Evolutionary conservation across 2,797 vertebrate species (phyloP), one percentile per base, ranked within the genome.

Genomic region (Danio tinwini): DNA sequence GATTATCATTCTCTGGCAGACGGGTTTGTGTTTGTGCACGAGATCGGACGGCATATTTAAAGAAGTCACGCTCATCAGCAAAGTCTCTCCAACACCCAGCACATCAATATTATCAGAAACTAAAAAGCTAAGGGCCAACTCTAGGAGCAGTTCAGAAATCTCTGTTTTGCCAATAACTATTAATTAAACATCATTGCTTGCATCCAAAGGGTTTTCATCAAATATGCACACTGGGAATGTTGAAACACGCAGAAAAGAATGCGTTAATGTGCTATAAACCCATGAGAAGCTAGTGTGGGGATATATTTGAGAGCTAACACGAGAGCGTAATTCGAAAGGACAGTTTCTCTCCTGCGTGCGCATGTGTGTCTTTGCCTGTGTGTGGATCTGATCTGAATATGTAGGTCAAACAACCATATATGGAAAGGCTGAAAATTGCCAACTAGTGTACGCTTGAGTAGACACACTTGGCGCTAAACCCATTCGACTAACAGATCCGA

Each of bases 171-270:
- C 80, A 79, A 81, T 68, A 84, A 83, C 79, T 76, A 86, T 85
- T 83, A 83, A 85, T 83, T 83, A 86, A 86, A 84, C 83, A 86
- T 81, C 45, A 83, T 55, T 65, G 75, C 81, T 79, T 44, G 70
- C 61, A 67, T 85, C 81, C 84, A 55, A 77, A 74, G 79, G 55
- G 72, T 69, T 77, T 77, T 74, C 63, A 82, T 83, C 64, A 80
- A 79, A 81, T 80, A 83, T 86, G 76, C 19, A 83, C 37, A 11
- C 58, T 62, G 17, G 16, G 56, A 64, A 75, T 76, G 52, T 75
- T 76, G 44, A 58, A 80, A 56, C 64, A 70, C 50, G 72, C 17
- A 19, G 59, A 44, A 50, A 58, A 80, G 65, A 71, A 65, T 47
- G 72, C 58, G 65, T 56, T 75, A 80, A 76, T 75, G 56, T 74